phyloP scores from a whole-genome alignment of 2,797 vertebrate species.

The Trachops cirrhosus region DNA sequence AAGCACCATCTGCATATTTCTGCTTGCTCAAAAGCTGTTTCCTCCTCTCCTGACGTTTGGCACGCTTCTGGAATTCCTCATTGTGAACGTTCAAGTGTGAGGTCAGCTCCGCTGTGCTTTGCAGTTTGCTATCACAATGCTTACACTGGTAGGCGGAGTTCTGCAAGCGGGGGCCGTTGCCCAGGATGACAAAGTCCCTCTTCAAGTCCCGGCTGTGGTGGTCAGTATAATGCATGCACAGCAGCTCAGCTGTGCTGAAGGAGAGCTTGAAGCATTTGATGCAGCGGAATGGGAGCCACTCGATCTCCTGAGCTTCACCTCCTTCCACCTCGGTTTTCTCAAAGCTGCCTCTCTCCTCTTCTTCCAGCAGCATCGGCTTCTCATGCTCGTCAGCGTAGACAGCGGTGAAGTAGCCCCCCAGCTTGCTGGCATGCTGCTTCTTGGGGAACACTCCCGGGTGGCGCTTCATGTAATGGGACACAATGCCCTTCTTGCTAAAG shows the following conservation, averaged over 20 bases:
- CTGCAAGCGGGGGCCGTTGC: constrained; percentile 85
- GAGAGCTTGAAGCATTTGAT: constrained; percentile 96
- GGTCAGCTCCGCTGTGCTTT: constrained; percentile 89
- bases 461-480: constrained; percentile 99
- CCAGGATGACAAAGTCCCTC: constrained; percentile 93
- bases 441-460: constrained; percentile 99
- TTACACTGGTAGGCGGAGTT: constrained; percentile 93
- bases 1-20: constrained; percentile 86
- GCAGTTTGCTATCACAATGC: constrained; percentile 94
- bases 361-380: constrained; percentile 73
- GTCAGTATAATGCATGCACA: constrained; percentile 98
- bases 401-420: constrained; percentile 96
- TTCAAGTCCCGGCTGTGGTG: constrained; percentile 95
- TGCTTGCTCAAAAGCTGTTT: constrained; percentile 95
- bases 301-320: constrained; percentile 84
- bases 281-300: constrained; percentile 96
- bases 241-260: constrained; percentile 91
- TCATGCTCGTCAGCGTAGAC: constrained; percentile 95
- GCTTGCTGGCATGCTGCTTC: constrained; percentile 96
- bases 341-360: constrained; percentile 80
- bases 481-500: constrained; percentile 98
- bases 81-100: constrained; percentile 94
- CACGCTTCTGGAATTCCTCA: constrained; percentile 96
- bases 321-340: constrained; percentile 87
- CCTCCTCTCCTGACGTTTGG: constrained; percentile 92